These are phyloP conservation scores for Drosophila guanche DNA, from an alignment of 1,140 invertebrate species.

Conservation along the genomic window DNA sequence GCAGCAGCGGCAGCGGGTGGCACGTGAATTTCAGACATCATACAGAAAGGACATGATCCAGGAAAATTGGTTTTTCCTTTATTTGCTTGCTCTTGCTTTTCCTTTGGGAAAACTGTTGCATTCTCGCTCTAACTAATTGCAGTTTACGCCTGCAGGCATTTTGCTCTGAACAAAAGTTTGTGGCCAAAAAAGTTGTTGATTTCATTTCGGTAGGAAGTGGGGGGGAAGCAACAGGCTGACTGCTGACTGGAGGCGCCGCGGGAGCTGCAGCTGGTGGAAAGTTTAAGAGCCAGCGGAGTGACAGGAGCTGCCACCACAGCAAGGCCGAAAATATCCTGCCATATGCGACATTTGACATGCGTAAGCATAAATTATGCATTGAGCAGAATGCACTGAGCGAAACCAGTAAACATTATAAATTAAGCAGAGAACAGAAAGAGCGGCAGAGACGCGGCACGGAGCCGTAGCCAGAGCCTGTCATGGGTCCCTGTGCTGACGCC, in stretches of 20 bases:
- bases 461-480: background rate
- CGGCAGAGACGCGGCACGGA: background rate
- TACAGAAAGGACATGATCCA: conserved; percentile 22
- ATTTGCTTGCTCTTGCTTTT: no score
- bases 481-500: conserved; percentile 6
- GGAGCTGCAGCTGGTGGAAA: conserved; percentile 8
- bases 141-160: conserved; percentile 40
- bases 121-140: conserved; percentile 40
- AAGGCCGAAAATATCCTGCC: conserved; percentile 30
- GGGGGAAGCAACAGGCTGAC: conserved; percentile 42
- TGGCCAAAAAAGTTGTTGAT: conserved; percentile 26
- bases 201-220: background rate
- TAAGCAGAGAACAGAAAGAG: conserved; percentile 7
- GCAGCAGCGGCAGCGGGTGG: conserved; percentile 43
- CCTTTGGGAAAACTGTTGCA: conserved; percentile 18
- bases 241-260: conserved; percentile 4
- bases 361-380: conserved; percentile 55
- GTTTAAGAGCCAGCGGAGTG: conserved; percentile 51
- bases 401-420: conserved; percentile 31
- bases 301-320: conserved; percentile 28
- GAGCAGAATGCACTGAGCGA: conserved; percentile 23
- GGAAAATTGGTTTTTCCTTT: conserved; percentile 31
- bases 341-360: conserved; percentile 53
- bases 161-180: conserved; percentile 36
- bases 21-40: conserved; percentile 51